Base-by-base conservation (phyloP, 2,888 invertebrate species). In the Stenurella melanura region DNA sequence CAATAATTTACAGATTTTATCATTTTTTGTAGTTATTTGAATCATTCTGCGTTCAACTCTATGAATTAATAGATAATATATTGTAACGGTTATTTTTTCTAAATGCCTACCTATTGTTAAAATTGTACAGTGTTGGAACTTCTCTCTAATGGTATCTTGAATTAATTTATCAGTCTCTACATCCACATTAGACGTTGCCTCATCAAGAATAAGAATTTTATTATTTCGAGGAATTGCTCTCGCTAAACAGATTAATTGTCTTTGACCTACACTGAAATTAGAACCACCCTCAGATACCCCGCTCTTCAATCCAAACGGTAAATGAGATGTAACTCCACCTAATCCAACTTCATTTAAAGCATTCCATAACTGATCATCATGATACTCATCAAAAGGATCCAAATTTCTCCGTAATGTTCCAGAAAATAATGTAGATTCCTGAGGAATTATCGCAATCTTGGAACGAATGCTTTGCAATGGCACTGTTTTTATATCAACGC, bases 351-450 rank as follows among this genome's bases (percentile, higher is more conserved):
- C 95, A 81, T 96, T 96, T 21, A 98, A 89, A 0, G 96, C 96
- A 76, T 93, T 91, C 97, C 97, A 97, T 0, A 98, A 89, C 76
- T 94, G 92, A 9, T 92, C 92, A 84, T 97, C 97, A 0, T 92
- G 90, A 85, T 95, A 95, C 84, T 94, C 93, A 79, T 94, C 93
- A 87, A 97, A 97, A 1, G 97, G 97, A 90, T 97, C 97, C 74
- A 98, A 91, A 90, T 98, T 98, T 86, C 94, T 94, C 1, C 97
- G 91, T 91, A 98, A 92, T 4, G 96, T 94, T 54, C 96, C 97
- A 0, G 95, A 95, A 90, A 98, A 96, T 70, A 96, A 89, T 73
- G 96, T 94, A 0, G 96, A 96, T 86, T 96, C 96, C 89, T 96
- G 96, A 0, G 96, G 96, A 61, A 96, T 96, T 85, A 96, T 96